Evolutionary conservation across 2,113 vertebrate species (phyloP), one percentile per base, ranked within the genome.

Genomic region (Melanerpes aurifrons): DNA sequence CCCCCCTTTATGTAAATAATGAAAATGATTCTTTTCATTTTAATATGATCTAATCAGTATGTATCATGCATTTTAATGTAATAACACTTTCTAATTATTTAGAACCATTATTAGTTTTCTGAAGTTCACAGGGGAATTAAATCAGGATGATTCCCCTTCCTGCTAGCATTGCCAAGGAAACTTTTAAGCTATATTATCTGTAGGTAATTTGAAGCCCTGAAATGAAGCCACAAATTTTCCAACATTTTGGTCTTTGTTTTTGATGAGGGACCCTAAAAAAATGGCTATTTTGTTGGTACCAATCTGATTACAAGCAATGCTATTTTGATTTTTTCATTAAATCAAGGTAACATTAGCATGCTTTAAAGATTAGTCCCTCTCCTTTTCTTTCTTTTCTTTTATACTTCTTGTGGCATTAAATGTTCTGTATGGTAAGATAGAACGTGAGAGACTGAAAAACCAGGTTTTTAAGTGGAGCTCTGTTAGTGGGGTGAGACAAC

Each of bases 41-140:
- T 93, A 78, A 94, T 86, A 69, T 70, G 26, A 32, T 79, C 87
- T 95, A 89, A 97, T 97, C 79, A 96, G 95, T 91, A 92, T 93
- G 96, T 88, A 92, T 95, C 87, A 79, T 92, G 71, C 94, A 94
- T 20, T 79, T 94, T 94, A 91, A 96, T 90, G 89, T 87, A 93
- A 78, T 95, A 93, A 93, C 67, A 81, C 67, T 92, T 93, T 96
- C 87, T 97, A 94, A 96, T 96, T 95, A 89, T 82, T 82, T 86
- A 80, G 82, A 86, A 81, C 29, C 24, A 73, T 93, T 91, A 63
- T 92, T 82, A 61, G 92, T 91, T 88, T 50, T 77, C 75, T 94
- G 79, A 89, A 78, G n/a, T 86, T 81, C 86, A 93, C 85, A 93
- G 80, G 72, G 81, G 86, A 93, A 91, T 58, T 82, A 83, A 93